These are phyloP conservation scores for Engystomops pustulosus DNA, from an alignment of 2,113 vertebrate genomes.

Conservation along the genomic window DNA sequence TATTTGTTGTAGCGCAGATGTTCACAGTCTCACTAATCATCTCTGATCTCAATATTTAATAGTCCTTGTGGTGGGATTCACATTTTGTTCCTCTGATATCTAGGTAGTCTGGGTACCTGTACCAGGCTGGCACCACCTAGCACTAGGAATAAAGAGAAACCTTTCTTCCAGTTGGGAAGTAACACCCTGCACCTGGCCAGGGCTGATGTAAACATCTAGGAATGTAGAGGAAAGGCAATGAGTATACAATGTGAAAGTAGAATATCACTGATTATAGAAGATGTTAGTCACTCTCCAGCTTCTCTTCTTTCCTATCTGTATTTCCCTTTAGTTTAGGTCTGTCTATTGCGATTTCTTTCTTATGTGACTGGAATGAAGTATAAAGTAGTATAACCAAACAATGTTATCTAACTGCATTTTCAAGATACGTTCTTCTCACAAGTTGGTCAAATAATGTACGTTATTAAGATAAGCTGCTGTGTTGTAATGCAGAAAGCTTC, in stretches of 20 bases:
- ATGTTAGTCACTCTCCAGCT: neutral
- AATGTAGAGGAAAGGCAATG: constrained; percentile 19
- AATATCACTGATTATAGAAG: neutral
- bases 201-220: constrained; percentile 24
- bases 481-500: no score
- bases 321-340: neutral
- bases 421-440: no score
- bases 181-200: constrained; percentile 3
- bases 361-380: no score
- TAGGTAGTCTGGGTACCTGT: neutral
- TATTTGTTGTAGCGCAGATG: neutral
- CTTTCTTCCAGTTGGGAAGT: neutral
- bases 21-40: neutral
- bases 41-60: neutral
- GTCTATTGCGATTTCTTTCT: no score
- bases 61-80: neutral
- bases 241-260: neutral
- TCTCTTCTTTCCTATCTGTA: neutral
- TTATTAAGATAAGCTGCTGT: no score
- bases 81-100: neutral
- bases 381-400: no score
- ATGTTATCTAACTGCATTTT: no score
- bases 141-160: neutral
- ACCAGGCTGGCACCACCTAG: neutral
- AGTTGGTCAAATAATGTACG: no score